Percentiles rank a stretch among this genome's conserved stretches.
Evolutionary conservation across 2,888 invertebrate genomes (phyloP).

Genomic region (Amiota mariae): DNA sequence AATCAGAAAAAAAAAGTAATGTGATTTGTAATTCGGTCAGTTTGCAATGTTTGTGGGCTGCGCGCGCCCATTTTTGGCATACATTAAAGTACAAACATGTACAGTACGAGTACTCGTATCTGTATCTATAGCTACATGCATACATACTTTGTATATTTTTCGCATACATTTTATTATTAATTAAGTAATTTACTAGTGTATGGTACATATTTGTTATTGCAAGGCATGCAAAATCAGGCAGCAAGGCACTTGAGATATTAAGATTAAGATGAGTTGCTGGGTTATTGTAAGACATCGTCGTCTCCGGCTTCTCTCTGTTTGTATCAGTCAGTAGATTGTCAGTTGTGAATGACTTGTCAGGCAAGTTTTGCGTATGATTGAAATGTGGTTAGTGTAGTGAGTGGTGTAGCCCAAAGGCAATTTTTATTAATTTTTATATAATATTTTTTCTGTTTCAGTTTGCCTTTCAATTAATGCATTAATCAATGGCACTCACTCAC

Average conservation of each 20-base stretch:
- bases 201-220: too few relatives aligned
- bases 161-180: conserved; percentile 25
- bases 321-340: neutral
- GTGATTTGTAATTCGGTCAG: conserved; percentile 58
- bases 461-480: too few relatives aligned
- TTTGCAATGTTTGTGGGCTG: conserved; percentile 53
- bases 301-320: neutral
- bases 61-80: conserved; percentile 50
- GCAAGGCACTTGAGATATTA: neutral
- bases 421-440: neutral
- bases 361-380: conserved; percentile 19
- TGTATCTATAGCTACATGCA: too few relatives aligned
- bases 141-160: conserved; percentile 34
- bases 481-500: too few relatives aligned
- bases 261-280: too few relatives aligned
- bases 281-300: neutral
- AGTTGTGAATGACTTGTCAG: conserved; percentile 2
- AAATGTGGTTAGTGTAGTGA: conserved; percentile 44
- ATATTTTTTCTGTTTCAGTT: conserved; percentile 8
- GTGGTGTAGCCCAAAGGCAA: neutral
- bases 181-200: too few relatives aligned
- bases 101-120: too few relatives aligned
- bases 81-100: conserved; percentile 3
- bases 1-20: conserved; percentile 33
- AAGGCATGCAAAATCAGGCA: too few relatives aligned